Percentiles rank a stretch among this genome's conserved stretches.
Conservation (phyloP, 2,113 vertebrate species). For the Phalacrocorax brasilianus region DNA sequence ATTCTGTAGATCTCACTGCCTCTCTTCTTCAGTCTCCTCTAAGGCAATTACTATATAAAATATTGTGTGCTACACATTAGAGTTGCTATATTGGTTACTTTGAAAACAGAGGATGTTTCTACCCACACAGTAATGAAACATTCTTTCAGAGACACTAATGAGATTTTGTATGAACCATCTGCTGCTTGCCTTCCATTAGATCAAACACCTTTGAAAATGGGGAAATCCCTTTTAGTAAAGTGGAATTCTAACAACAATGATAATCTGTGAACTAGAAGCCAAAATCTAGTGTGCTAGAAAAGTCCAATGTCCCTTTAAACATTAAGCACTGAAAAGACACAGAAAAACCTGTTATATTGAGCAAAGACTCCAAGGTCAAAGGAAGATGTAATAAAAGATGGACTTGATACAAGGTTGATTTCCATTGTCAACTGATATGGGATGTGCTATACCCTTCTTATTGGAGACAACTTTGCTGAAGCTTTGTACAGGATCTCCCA, state of each 20-base stretch:
- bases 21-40: neutral
- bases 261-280: neutral
- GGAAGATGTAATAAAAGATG: neutral
- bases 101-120: neutral
- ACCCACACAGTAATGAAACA: slow-evolving; percentile 1
- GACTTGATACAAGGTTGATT: neutral
- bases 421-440: neutral
- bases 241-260: neutral
- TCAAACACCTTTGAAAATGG: neutral
- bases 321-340: neutral
- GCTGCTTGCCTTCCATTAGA: slow-evolving; percentile 24
- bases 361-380: neutral
- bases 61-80: neutral
- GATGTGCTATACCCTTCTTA: neutral
- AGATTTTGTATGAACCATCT: neutral
- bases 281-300: neutral
- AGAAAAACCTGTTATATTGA: neutral
- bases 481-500: neutral
- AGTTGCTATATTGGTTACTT: neutral
- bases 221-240: neutral
- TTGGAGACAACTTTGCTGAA: neutral
- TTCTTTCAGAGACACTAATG: slow-evolving; percentile 3
- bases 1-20: neutral
- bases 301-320: neutral
- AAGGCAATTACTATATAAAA: neutral